Evolutionary conservation across 2,888 invertebrate species (phyloP).

Genomic region (Cephus rjabovi): DNA sequence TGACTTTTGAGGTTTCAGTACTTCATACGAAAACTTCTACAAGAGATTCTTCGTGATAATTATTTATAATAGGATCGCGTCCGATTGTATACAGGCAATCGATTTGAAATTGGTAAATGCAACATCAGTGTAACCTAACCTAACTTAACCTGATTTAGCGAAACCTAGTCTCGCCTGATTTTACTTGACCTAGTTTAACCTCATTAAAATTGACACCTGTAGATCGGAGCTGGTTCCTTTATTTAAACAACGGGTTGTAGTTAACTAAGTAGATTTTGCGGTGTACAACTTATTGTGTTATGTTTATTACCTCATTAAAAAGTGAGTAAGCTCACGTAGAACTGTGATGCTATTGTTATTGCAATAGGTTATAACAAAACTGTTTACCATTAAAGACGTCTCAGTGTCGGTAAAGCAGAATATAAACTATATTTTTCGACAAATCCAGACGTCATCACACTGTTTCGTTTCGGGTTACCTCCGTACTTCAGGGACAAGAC

Average conservation of each 20-base stretch:
- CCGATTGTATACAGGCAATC: too few relatives aligned
- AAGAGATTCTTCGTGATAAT: too few relatives aligned
- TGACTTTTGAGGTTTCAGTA: too few relatives aligned
- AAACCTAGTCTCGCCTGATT: neutral
- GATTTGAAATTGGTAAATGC: too few relatives aligned
- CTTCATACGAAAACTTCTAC: too few relatives aligned
- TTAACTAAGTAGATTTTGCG: neutral
- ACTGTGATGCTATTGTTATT: neutral
- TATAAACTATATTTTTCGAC: neutral
- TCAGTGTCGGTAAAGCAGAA: neutral
- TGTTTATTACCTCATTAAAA: neutral
- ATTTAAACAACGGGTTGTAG: neutral
- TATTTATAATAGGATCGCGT: too few relatives aligned
- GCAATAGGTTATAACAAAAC: neutral
- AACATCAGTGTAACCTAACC: too few relatives aligned
- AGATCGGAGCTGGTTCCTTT: neutral
- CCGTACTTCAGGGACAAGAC: neutral
- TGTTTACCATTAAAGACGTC: neutral
- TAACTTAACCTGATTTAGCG: neutral
- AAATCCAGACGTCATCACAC: neutral
- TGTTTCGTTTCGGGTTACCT: neutral
- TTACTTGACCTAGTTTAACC: neutral
- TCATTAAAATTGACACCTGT: neutral
- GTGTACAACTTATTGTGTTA: neutral
- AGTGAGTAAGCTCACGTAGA: neutral